These are phyloP conservation scores for Armadillidium nasatum DNA, from an alignment of 1,140 invertebrate species.

Conservation along the genomic window DNA sequence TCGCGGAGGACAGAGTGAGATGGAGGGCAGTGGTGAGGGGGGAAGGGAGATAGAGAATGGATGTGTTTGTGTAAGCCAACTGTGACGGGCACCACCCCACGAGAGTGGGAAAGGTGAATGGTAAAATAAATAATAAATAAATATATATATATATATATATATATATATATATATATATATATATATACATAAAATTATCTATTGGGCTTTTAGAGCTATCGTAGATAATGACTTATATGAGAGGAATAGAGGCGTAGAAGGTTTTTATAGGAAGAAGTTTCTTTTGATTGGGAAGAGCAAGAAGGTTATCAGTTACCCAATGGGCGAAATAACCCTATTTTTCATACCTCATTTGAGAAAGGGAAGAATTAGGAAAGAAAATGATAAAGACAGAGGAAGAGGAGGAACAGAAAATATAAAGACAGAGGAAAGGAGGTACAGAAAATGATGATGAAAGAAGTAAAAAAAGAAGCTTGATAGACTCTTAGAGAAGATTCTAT, in stretches of 20 bases:
- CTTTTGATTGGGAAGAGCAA: neutral
- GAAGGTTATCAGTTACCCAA: neutral
- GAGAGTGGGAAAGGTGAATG: neutral
- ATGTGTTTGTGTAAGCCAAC: too few relatives aligned
- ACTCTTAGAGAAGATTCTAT: too few relatives aligned
- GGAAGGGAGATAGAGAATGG: too few relatives aligned
- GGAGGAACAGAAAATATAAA: too few relatives aligned
- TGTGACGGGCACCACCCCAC: too few relatives aligned
- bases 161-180: slow-evolving; percentile 6
- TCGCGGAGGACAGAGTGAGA: neutral
- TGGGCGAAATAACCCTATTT: slow-evolving; percentile 3
- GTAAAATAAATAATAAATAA: neutral
- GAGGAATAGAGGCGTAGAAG: neutral
- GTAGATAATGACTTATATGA: neutral
- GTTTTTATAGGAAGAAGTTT: neutral
- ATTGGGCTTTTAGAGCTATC: too few relatives aligned
- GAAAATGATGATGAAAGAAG: too few relatives aligned
- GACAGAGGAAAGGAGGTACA: too few relatives aligned
- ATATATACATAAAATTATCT: neutral
- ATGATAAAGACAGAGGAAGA: too few relatives aligned
- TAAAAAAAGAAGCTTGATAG: too few relatives aligned
- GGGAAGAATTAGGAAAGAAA: too few relatives aligned
- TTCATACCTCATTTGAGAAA: neutral
- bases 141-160: slow-evolving; percentile 1
- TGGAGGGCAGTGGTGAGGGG: neutral